These are phyloP conservation scores for Poliocrania exsul DNA, from an alignment of 2,797 vertebrate genomes.

Conservation along the genomic window DNA sequence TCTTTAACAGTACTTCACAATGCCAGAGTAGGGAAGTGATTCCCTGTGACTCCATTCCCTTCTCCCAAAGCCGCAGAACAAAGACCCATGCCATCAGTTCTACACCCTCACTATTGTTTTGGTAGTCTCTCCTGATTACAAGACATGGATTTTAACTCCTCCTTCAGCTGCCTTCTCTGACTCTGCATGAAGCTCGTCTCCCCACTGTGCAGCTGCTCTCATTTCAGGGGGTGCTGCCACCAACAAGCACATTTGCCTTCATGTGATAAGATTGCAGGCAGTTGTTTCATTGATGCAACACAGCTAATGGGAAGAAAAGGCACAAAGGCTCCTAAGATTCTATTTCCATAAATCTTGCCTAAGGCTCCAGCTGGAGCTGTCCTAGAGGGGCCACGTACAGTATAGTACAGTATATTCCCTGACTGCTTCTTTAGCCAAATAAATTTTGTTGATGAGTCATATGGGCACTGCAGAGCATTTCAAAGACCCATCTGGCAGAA, in stretches of 20 bases:
- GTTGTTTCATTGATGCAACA: not conserved
- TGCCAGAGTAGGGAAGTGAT: not conserved
- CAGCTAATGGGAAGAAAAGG: constrained; percentile 9
- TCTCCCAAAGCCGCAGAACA: not conserved
- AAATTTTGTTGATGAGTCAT: constrained; percentile 60
- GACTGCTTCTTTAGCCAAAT: constrained; percentile 52
- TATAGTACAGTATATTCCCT: constrained; percentile 55
- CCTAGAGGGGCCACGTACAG: constrained; percentile 47
- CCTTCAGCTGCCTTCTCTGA: not conserved
- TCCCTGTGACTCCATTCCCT: not conserved
- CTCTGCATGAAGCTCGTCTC: not conserved
- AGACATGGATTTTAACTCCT: not conserved
- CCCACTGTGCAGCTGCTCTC: not conserved
- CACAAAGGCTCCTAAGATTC: not conserved
- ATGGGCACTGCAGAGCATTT: constrained; percentile 46
- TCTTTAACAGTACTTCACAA: not conserved
- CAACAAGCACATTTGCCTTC: not conserved
- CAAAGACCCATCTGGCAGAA: constrained; percentile 61
- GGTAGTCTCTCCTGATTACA: not conserved
- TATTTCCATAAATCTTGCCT: constrained; percentile 66
- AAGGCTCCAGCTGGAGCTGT: constrained; percentile 54
- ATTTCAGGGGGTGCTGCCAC: not conserved
- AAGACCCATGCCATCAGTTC: not conserved
- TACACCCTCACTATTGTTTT: not conserved
- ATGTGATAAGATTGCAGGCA: not conserved